Evolutionary conservation across 2,888 invertebrate genomes (phyloP).

Genomic region (Ischnus inquisitorius): DNA sequence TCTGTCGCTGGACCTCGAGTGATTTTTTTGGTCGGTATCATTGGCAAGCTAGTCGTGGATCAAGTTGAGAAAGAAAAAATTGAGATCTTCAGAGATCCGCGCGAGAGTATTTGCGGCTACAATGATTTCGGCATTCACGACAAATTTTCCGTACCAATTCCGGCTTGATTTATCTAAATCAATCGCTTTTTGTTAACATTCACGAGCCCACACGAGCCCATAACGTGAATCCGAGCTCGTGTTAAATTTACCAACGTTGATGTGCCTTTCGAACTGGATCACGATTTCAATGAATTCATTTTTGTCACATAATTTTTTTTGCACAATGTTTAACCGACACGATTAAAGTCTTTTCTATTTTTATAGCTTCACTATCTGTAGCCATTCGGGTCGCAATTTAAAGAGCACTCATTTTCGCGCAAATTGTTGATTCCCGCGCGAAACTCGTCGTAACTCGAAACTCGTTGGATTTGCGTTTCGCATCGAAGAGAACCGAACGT

Average conservation of each 20-base stretch:
- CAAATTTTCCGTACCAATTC: not conserved
- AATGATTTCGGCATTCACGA: not conserved
- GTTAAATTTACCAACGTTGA: conserved; percentile 24
- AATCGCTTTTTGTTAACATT: not conserved
- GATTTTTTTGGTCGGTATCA: not conserved
- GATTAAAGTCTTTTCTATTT: not conserved
- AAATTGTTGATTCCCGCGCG: not conserved
- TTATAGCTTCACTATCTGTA: not conserved
- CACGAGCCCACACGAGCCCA: conserved; percentile 26
- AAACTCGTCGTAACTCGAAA: not conserved
- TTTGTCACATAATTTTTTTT: not conserved
- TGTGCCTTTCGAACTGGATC: not conserved
- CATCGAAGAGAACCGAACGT: conserved; percentile 1
- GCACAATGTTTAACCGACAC: not conserved
- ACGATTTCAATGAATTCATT: conserved; percentile 15
- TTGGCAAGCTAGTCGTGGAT: not conserved
- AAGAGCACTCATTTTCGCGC: conserved; percentile 14
- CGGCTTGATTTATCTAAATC: not conserved
- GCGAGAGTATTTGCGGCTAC: not conserved
- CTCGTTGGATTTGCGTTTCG: not conserved
- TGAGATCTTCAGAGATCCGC: not conserved
- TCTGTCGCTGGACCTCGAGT: not conserved
- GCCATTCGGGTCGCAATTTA: not conserved
- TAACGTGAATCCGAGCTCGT: conserved; percentile 34
- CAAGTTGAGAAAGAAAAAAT: not conserved